Evolutionary conservation across 2,888 invertebrate species (phyloP).

Genomic region (Ariolimax columbianus): DNA sequence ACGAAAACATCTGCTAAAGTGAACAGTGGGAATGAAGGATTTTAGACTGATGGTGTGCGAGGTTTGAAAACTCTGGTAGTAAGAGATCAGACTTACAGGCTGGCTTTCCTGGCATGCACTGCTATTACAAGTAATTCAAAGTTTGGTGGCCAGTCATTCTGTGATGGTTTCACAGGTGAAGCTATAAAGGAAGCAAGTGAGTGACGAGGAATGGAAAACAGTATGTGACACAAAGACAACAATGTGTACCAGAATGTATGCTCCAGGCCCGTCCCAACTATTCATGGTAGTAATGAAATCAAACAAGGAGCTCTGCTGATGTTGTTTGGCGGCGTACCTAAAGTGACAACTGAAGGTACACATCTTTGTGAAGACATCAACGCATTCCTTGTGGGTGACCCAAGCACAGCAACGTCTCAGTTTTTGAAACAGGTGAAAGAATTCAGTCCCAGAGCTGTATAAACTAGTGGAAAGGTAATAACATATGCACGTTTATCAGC

Average conservation of each 20-base stretch:
- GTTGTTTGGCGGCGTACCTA: slow-evolving; percentile 97
- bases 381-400: slow-evolving; percentile 98
- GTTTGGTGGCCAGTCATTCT: slow-evolving; percentile 57
- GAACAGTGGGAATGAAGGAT: slow-evolving; percentile 80
- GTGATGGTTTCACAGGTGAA: slow-evolving; percentile 93
- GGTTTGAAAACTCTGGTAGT: slow-evolving; percentile 92
- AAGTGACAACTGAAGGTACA: slow-evolving; percentile 93
- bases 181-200: slow-evolving; percentile 96
- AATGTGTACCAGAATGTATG: slow-evolving; percentile 92
- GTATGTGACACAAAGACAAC: slow-evolving; percentile 97
- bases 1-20: slow-evolving; percentile 89
- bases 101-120: slow-evolving; percentile 96
- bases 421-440: slow-evolving; percentile 94
- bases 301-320: slow-evolving; percentile 92
- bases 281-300: slow-evolving; percentile 97
- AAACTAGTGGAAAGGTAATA: slow-evolving; percentile 99
- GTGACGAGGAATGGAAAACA: slow-evolving; percentile 88
- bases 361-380: slow-evolving; percentile 97
- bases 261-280: slow-evolving; percentile 93
- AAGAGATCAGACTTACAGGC: slow-evolving; percentile 90
- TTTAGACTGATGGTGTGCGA: slow-evolving; percentile 88
- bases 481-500: slow-evolving; percentile 98
- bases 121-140: slow-evolving; percentile 91
- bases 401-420: slow-evolving; percentile 98
- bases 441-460: slow-evolving; percentile 96